Evolutionary conservation across 2,888 invertebrate genomes (phyloP).

Genomic region (Dyspetes luteomarginatus): DNA sequence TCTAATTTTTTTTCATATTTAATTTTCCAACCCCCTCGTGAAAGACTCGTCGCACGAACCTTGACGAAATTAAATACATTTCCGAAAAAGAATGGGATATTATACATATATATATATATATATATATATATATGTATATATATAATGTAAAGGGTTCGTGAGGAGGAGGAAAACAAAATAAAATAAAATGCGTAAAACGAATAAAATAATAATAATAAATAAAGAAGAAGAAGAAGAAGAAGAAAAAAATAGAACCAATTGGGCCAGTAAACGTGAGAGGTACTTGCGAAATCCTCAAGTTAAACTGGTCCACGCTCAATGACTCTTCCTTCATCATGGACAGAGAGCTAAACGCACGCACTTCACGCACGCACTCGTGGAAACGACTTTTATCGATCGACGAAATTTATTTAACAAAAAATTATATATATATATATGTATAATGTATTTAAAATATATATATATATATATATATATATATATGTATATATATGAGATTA

Average conservation of each 20-base stretch:
- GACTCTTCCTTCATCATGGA: conserved; percentile 69
- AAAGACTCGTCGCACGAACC: conserved; percentile 26
- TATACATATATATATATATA: background rate
- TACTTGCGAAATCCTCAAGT: conserved; percentile 45
- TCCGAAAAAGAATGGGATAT: conserved; percentile 39
- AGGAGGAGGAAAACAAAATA: conserved; percentile 27
- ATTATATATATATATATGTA: conserved; percentile 12
- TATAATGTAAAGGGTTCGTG: conserved; percentile 37
- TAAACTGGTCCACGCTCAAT: conserved; percentile 69
- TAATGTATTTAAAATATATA: conserved; percentile 17
- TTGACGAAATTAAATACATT: conserved; percentile 5
- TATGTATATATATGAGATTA: conserved; percentile 30
- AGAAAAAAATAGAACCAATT: conserved; percentile 64
- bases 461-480: conserved; percentile 42
- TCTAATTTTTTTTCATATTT: conserved; percentile 17
- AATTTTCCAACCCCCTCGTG: background rate
- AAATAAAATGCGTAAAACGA: conserved; percentile 15
- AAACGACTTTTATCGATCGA: conserved; percentile 66
- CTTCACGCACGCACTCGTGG: conserved; percentile 66
- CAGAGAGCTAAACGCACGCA: conserved; percentile 66
- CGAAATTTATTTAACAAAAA: conserved; percentile 48
- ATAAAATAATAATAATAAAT: conserved; percentile 37
- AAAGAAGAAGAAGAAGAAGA: conserved; percentile 25
- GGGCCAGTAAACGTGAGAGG: conserved; percentile 62
- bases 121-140: background rate